Base-by-base conservation (phyloP, 2,888 invertebrate species). In the Endotricha flammealis region DNA sequence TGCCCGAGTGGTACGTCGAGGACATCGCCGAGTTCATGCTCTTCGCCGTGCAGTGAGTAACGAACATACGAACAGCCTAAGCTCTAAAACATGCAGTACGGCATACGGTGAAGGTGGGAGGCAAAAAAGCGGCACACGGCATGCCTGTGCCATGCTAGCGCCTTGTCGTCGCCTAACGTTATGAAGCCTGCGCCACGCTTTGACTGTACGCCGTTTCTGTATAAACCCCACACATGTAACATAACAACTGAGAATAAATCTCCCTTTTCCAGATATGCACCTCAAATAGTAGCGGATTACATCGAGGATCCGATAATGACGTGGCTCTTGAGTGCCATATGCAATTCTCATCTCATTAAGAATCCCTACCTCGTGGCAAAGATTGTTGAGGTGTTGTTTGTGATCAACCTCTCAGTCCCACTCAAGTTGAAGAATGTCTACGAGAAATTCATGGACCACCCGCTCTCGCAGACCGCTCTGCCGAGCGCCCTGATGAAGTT, bases 301-400 rank as follows among this genome's bases (percentile, higher is more conserved):
- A 91, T 94, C 72, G 95, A 95, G 59, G 93, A 94, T 53, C 91
- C 94, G 8, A 89, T 98, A 46, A 91, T 97, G 44, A 93, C 94
- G 16, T 95, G 97, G 93, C 81, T 99, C 16, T 85, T 99, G 27
- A 92, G 95, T 42, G 93, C 97, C 55, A 92, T 98, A 39, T 98
- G 98, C 81, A 92, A 95, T 46, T 94, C 95, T 8, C 92, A 95
- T 62, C 93, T 94, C 73, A 93, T 99, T 68, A 94, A 94, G 72
- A 99, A 99, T 87, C 99, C 99, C 0, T 99, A 99, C 78, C 90
- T 99, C 44, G 94, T 96, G 46, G 98, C 99, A 50, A 99, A 99
- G 87, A 91, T 98, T 52, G 95, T 98, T 32, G 97, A 98, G 83
- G 95, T 97, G 10, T 79, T 94, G 22, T 94, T 93, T 71, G 92